Evolutionary conservation across 2,797 vertebrate species (phyloP).

Genomic region (Girardinus metallicus): DNA sequence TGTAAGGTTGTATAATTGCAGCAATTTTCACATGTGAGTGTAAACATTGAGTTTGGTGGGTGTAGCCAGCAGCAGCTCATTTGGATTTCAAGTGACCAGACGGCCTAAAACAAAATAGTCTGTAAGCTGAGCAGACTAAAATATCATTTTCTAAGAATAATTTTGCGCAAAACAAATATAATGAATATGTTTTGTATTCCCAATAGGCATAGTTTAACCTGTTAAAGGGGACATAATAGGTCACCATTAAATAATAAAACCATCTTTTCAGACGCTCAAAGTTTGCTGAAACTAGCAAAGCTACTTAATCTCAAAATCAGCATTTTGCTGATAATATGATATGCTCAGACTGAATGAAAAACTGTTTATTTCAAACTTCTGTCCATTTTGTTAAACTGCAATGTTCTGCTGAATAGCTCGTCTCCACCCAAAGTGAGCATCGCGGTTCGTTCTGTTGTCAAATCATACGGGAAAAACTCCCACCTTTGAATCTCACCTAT

Average conservation of each 20-base stretch:
- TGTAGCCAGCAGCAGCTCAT: too few species aligned
- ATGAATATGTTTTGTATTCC: too few species aligned
- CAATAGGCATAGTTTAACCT: too few species aligned
- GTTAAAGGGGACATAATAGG: too few species aligned
- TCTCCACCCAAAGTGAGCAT: background rate
- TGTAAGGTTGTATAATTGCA: too few species aligned
- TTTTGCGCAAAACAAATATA: too few species aligned
- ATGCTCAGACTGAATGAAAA: background rate
- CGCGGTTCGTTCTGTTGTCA: background rate
- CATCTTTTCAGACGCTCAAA: background rate
- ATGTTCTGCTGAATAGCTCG: background rate
- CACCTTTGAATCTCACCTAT: conserved; percentile 84
- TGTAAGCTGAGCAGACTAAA: too few species aligned
- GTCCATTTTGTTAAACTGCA: background rate
- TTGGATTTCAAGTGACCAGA: too few species aligned
- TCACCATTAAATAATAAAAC: background rate
- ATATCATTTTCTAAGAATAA: too few species aligned
- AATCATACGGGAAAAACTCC: background rate
- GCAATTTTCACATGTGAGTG: too few species aligned
- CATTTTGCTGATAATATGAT: background rate
- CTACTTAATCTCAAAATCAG: background rate
- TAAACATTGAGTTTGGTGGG: too few species aligned
- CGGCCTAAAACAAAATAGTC: too few species aligned
- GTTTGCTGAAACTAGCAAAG: background rate
- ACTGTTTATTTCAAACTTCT: background rate